Conservation (phyloP, 2,888 invertebrate genomes). For the Colostygia pectinataria region DNA sequence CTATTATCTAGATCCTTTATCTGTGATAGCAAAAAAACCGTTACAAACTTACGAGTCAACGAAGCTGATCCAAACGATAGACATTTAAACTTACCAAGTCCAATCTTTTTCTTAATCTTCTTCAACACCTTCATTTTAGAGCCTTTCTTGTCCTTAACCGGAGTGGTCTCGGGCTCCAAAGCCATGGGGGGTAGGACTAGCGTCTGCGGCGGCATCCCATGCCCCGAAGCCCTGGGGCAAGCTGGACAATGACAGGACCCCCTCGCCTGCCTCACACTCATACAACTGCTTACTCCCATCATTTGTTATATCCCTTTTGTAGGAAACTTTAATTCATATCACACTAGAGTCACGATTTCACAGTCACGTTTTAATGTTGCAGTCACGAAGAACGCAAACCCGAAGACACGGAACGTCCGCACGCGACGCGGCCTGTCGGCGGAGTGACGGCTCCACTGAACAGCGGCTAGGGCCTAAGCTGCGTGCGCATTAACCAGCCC, state of each 20-base stretch:
- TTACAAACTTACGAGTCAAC: conserved; percentile 44
- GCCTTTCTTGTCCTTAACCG: conserved; percentile 75
- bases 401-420: conserved; percentile 58
- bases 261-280: conserved; percentile 82
- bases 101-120: conserved; percentile 94
- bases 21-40: conserved; percentile 23
- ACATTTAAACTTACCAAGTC: conserved; percentile 89
- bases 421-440: conserved; percentile 59
- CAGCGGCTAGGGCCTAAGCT: conserved; percentile 38
- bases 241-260: conserved; percentile 81
- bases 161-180: conserved; percentile 71
- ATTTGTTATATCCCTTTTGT: conserved; percentile 49
- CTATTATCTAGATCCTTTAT: conserved; percentile 12
- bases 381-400: conserved; percentile 8
- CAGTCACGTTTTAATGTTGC: conserved; percentile 26
- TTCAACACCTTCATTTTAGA: conserved; percentile 94
- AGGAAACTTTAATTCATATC: conserved; percentile 38
- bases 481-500: conserved; percentile 51
- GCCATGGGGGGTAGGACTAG: conserved; percentile 77
- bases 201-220: conserved; percentile 72
- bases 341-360: conserved; percentile 33
- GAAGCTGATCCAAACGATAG: too few relatives aligned
- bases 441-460: conserved; percentile 52
- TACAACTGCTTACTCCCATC: conserved; percentile 82
- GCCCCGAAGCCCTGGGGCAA: conserved; percentile 74